Conservation (phyloP, 2,113 vertebrate species). For the Semnornis frantzii region DNA sequence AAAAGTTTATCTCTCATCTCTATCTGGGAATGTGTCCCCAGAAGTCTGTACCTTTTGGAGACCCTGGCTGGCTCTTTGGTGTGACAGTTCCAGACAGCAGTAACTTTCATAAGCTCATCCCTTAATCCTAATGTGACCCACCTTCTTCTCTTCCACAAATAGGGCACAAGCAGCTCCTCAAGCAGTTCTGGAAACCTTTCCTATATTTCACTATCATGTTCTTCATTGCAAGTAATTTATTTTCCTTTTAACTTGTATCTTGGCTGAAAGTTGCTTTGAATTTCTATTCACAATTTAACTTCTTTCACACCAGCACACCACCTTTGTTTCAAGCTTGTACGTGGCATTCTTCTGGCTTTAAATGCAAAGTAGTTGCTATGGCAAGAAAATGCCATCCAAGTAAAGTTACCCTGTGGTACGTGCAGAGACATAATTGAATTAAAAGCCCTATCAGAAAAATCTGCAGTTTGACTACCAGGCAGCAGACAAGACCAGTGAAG, state of each 20-base stretch:
- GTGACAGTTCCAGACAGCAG: background rate
- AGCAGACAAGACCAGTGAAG: background rate
- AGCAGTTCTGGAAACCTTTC: background rate
- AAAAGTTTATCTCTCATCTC: background rate
- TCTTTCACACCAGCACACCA: background rate
- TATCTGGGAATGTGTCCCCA: background rate
- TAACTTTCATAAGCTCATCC: background rate
- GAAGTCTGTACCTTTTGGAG: background rate
- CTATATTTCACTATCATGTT: background rate
- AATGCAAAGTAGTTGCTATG: background rate
- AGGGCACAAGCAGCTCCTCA: background rate
- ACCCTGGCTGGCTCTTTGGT: background rate
- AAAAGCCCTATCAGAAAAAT: background rate
- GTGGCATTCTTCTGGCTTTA: background rate
- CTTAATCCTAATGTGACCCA: slow-evolving; percentile 6
- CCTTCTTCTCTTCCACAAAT: background rate
- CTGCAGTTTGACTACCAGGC: background rate
- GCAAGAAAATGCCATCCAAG: background rate
- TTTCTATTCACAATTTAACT: background rate
- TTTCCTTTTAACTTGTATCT: background rate
- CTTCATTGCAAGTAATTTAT: background rate
- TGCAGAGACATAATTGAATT: background rate
- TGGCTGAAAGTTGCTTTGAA: background rate
- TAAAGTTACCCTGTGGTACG: background rate
- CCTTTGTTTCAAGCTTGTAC: background rate